Base-by-base conservation (phyloP, 2,888 invertebrate genomes). In the Sarcophaga rosellei region DNA sequence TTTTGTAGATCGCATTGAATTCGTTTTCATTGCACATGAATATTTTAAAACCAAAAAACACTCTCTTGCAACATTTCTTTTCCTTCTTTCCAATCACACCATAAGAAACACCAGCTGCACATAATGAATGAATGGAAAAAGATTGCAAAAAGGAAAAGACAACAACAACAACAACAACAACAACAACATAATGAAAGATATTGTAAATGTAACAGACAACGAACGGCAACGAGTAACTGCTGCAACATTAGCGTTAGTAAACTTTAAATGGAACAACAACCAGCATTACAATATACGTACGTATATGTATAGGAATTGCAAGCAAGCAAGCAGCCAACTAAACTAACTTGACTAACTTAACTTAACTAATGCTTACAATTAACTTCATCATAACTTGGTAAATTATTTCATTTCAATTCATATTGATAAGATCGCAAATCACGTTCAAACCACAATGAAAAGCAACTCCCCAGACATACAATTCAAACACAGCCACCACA, bases 351-450 rank as follows among this genome's bases (percentile, higher is more conserved):
- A 81, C 78, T 81, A 84, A 84, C 84, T 88, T 81, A 84, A 84
- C 84, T 88, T 85, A 84, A 84, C 84, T 88, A 88, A 87, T 88
- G 86, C 86, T 86, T 84, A 88, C 88, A 88, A 87, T 88, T 88
- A 88, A 88, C 87, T 87, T 88, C 92, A 91, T 91, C 91, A 91
- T 91, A 91, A 91, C 90, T 90, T 90, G 90, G 91, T 91, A 92
- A 92, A 92, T 92, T 92, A 92, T 92, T 92, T 92, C 91, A 92
- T 92, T 92, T 91, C 89, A 88, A 88, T 89, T 88, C 91, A 90
- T 88, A 90, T 90, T 91, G 91, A 92, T 92, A 92, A 91, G 90
- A 92, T 92, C 91, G 90, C 91, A 92, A 91, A 91, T 92, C 91
- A 91, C 91, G 92, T 84, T 86, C 84, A 77, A 77, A 75, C 45